Evolutionary conservation across 2,888 invertebrate species (phyloP), one percentile per base, ranked within the genome.

Genomic region (Thymelicus lineola): DNA sequence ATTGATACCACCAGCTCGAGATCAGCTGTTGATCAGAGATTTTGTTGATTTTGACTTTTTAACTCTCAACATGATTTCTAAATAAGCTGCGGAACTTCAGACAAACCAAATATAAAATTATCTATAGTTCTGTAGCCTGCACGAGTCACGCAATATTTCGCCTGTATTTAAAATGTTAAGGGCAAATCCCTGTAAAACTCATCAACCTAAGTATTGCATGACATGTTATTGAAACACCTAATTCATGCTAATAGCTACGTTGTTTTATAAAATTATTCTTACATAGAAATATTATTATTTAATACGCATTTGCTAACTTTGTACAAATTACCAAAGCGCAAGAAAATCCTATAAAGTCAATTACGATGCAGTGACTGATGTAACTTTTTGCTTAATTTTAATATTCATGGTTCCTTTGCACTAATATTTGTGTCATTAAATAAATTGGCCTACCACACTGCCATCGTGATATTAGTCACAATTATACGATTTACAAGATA

Each of bases 311-410:
- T 64, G 35, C 42, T 50, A 38, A 53, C 50, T 50, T 64, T 57
- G 45, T n/a, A 62, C 62, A 68, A 68, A 68, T 68, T 61, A 68
- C 38, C 28, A 59, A 57, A 50, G 68, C 62, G 48, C 68, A 68
- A 68, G 68, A 69, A 69, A 69, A 62, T 48, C 57, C 20, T n/a
- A 63, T 69, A 57, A 46, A 14, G 17, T 35, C 65, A 65, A 65
- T 65, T 57, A 65, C n/a, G n/a, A n/a, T 9, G 65, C 53, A 35
- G 20, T 28, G 20, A 38, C 62, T 69, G 57, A 69, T 69, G 62
- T 55, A 48, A 69, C 57, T 69, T 69, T 69, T 68, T 68, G 68
- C 61, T 67, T 55, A 9, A 20, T 53, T 45, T 61, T 67, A 45
- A 53, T 50, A 61, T 62, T 62, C 55, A 68, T 68, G 61, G 46